Base-by-base conservation (phyloP, 64 coral and sea anemone species). In the Platygyra sinensis region DNA sequence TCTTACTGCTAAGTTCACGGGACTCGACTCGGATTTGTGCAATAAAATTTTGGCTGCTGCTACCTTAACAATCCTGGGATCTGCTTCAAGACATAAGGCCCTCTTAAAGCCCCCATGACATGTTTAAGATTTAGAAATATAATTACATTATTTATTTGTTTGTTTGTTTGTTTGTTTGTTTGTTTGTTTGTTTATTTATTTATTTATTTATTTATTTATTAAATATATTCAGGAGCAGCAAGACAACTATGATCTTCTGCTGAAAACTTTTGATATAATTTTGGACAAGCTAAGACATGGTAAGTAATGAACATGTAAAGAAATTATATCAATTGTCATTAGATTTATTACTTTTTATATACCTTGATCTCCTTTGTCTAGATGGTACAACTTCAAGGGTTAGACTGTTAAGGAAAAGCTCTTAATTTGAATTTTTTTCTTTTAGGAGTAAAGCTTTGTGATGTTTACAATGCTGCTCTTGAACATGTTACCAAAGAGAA, bases 401-500 rank as follows among this genome's bases (percentile, higher is more conserved):
- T 36, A 36, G 5, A 46, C 42, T 46, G 42, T 46, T 46, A 46
- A 46, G 42, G 42, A 46, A 46, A 46, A 5, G 7, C 42, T 46
- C 39, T 46, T 46, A 46, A 2, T 46, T 46, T 46, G 39, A 46
- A 4, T 6, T 77, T 3, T 24, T 77, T 67, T 36, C 67, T 75
- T 73, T 59, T 20, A 96, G 95, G 91, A 69, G 93, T 93, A 6
- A 95, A 95, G 64, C 78, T 98, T 71, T 95, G 93, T 95, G 96
- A 98, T 72, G 96, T 98, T n/a, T 98, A 98, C 84, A 95, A 93
- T 88, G 88, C 96, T 10, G 94, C 96, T 36, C 76, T 95, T 55
- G 90, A 91, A 16, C 94, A 98, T 93, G 79, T 95, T 29, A 79
- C 90, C 5, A 90, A 98, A 77, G 87, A 93, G 49, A 98, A 98